Percentiles rank a stretch among this genome's conserved stretches.
Conservation (phyloP, 2,797 vertebrate genomes). For the Centropyge bicolor region DNA sequence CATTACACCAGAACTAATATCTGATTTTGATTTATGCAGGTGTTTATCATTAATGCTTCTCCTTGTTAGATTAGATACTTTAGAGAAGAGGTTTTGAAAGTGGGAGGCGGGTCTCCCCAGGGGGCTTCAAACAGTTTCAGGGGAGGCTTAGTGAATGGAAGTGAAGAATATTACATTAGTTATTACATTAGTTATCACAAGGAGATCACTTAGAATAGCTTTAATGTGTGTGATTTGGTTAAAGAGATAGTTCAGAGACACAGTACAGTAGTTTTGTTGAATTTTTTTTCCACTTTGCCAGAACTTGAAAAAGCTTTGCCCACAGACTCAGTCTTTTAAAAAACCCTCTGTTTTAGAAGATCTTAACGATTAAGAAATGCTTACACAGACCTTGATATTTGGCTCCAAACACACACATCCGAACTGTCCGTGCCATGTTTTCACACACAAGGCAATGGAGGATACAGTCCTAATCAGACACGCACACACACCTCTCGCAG, state of each 20-base stretch:
- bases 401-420: neutral
- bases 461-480: neutral
- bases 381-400: conserved; percentile 22
- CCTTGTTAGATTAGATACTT: conserved; percentile 11
- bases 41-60: conserved; percentile 18
- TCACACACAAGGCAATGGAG: neutral
- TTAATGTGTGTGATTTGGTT: too few species aligned
- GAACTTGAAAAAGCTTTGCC: too few species aligned
- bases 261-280: too few species aligned
- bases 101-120: too few species aligned
- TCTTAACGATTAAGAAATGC: conserved; percentile 13
- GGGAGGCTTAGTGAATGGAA: too few species aligned
- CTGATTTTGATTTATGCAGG: neutral
- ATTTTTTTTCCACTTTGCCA: too few species aligned
- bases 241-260: too few species aligned
- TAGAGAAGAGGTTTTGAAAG: neutral
- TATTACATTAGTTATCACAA: too few species aligned
- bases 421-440: neutral
- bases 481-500: conserved; percentile 5
- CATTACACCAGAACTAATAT: conserved; percentile 16
- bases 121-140: too few species aligned
- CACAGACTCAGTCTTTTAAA: too few species aligned
- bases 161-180: too few species aligned
- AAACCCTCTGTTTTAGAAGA: neutral
- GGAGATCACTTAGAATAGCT: too few species aligned